These are phyloP conservation scores for Acrocephalus kingi DNA, from an alignment of 2,113 vertebrate genomes.

Conservation along the genomic window DNA sequence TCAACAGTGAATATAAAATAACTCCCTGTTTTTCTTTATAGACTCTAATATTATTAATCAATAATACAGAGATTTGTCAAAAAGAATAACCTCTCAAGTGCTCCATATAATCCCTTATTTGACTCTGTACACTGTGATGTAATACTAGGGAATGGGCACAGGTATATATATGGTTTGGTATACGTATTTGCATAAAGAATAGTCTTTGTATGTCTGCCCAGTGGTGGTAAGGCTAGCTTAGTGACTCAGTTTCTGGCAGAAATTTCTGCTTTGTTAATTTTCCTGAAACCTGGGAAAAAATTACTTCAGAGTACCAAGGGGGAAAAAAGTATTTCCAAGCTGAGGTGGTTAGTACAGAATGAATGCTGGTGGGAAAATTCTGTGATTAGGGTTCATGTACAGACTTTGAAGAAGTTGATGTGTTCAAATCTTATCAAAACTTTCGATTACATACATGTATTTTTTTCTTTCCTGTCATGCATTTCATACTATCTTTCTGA, in stretches of 20 bases:
- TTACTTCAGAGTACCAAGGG: not conserved
- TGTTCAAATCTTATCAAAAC: not conserved
- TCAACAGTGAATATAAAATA: not conserved
- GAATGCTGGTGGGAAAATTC: not conserved
- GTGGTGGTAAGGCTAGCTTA: not conserved
- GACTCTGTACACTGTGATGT: not conserved
- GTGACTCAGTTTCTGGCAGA: conserved; percentile 34
- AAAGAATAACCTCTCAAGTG: not conserved
- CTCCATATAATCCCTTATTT: not conserved
- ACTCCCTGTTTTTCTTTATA: not conserved
- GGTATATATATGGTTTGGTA: not conserved
- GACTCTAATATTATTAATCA: not conserved
- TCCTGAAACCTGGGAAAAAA: not conserved
- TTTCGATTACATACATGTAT: not conserved
- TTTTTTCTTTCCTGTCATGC: not conserved
- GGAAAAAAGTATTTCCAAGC: not conserved
- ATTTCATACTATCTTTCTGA: not conserved
- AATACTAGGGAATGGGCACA: not conserved
- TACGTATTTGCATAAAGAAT: not conserved
- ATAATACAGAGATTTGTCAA: not conserved
- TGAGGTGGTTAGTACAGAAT: not conserved
- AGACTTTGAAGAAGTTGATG: not conserved
- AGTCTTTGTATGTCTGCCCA: not conserved
- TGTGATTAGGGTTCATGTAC: not conserved
- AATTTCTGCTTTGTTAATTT: not conserved